A percentile compares a stretch with the other conserved stretches of the same genome.
phyloP scores from a whole-genome alignment of 2,113 vertebrate species.

The Indicator maculatus region DNA sequence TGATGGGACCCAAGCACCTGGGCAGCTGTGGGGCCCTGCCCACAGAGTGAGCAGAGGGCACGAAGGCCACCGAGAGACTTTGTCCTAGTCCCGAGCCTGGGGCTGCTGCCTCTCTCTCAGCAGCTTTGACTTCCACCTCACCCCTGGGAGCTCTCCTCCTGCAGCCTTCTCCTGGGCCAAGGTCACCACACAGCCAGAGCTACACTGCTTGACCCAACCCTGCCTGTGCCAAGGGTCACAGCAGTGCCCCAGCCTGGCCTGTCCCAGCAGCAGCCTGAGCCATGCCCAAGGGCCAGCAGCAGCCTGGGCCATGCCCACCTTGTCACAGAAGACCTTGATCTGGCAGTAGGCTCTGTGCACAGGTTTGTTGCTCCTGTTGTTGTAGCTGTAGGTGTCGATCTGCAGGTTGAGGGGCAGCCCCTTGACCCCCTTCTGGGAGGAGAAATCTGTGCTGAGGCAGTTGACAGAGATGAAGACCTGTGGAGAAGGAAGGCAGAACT shows the following conservation, averaged over 20 bases:
- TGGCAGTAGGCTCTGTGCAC: conserved; percentile 97
- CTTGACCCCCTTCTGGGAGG: conserved; percentile 98
- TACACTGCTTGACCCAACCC: too few species aligned
- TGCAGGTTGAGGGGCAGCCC: conserved; percentile 95
- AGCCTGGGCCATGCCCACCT: conserved; percentile 69
- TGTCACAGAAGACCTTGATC: conserved; percentile 99
- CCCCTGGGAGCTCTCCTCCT: neutral
- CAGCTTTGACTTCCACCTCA: neutral
- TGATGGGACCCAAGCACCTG: neutral
- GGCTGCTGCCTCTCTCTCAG: neutral
- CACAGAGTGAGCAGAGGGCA: accelerated
- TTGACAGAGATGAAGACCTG: conserved; percentile 99
- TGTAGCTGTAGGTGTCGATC: conserved; percentile 98
- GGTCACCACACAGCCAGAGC: too few species aligned
- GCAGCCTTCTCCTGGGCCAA: too few species aligned
- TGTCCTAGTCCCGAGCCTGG: neutral
- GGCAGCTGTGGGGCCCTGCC: neutral
- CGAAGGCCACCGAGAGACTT: neutral
- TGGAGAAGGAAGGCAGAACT: neutral
- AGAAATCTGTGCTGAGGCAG: conserved; percentile 98
- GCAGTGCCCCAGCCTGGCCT: too few species aligned
- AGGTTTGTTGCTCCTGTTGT: conserved; percentile 98
- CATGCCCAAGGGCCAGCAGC: neutral
- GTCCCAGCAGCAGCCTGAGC: neutral
- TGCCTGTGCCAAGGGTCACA: too few species aligned